phyloP scores from a whole-genome alignment of 1,140 invertebrate genomes.

The Pachyrhynchus sulphureomaculatus region DNA sequence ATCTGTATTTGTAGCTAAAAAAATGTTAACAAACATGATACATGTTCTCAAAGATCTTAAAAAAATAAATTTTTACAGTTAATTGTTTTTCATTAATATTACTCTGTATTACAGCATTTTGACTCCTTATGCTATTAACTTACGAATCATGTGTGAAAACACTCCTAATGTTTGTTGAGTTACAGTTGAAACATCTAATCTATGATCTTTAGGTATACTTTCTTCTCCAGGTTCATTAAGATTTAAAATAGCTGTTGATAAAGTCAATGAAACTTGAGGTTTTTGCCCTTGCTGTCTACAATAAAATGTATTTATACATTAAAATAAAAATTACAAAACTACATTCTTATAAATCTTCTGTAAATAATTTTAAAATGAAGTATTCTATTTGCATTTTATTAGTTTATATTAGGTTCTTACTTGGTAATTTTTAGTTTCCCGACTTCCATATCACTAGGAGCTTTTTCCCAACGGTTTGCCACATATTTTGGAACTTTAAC shows the following conservation, averaged over 20 bases:
- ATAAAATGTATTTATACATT: constrained; percentile 15
- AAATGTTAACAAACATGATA: not conserved
- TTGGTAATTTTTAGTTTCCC: constrained; percentile 77
- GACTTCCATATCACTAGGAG: constrained; percentile 72
- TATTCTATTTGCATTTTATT: too few relatives aligned
- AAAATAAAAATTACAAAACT: not conserved
- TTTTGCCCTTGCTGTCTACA: constrained; percentile 61
- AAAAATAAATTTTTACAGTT: constrained; percentile 14
- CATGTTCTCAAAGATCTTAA: too few relatives aligned
- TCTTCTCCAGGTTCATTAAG: constrained; percentile 69
- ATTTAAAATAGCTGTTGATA: constrained; percentile 70
- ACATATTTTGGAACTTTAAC: constrained; percentile 98
- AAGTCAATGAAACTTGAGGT: constrained; percentile 69
- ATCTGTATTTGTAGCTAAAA: constrained; percentile 60
- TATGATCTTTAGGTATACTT: constrained; percentile 84
- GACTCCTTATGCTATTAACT: too few relatives aligned
- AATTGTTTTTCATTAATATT: too few relatives aligned
- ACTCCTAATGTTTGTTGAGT: constrained; percentile 85
- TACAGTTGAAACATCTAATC: constrained; percentile 85
- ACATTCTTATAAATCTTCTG: too few relatives aligned
- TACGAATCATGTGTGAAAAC: constrained; percentile 78
- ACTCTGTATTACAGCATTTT: too few relatives aligned
- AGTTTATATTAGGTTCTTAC: too few relatives aligned
- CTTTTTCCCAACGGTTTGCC: constrained; percentile 86
- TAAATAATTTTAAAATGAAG: too few relatives aligned